phyloP scores from a whole-genome alignment of 2,113 vertebrate genomes.

The Oncorhynchus gorbuscha region DNA sequence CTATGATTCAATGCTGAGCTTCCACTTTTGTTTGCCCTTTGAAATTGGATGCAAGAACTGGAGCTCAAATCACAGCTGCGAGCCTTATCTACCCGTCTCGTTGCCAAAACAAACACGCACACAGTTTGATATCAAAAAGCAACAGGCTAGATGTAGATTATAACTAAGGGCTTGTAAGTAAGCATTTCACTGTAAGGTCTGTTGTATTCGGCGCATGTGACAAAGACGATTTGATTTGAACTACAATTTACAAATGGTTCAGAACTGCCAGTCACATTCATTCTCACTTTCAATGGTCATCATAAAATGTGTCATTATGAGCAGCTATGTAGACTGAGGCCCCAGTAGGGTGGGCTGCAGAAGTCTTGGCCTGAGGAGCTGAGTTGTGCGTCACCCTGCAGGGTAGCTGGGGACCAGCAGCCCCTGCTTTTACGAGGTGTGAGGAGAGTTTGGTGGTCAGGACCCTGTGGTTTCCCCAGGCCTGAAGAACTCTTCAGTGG shows the following conservation, averaged over 20 bases:
- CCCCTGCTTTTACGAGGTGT: slow-evolving; percentile 27
- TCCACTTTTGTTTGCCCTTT: slow-evolving; percentile 46
- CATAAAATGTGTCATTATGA: too few species aligned
- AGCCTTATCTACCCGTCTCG: slow-evolving; percentile 50
- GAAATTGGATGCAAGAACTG: slow-evolving; percentile 8
- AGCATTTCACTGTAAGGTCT: too few species aligned
- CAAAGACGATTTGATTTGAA: too few species aligned
- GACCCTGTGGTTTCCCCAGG: slow-evolving; percentile 1
- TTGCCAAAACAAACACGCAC: slow-evolving; percentile 49
- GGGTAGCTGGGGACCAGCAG: neutral
- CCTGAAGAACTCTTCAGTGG: neutral
- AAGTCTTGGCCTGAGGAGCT: neutral
- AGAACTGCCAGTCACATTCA: too few species aligned
- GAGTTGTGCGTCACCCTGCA: slow-evolving; percentile 3
- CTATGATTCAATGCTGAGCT: slow-evolving; percentile 50
- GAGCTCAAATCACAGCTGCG: slow-evolving; percentile 57
- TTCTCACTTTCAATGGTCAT: too few species aligned
- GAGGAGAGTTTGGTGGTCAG: slow-evolving; percentile 32
- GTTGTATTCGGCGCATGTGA: too few species aligned
- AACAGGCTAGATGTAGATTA: too few species aligned
- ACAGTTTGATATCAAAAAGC: neutral
- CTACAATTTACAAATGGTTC: too few species aligned
- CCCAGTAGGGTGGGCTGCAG: too few species aligned
- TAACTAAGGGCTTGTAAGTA: too few species aligned
- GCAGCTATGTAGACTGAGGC: too few species aligned